These are phyloP conservation scores for Neopelma chrysocephalum DNA, from an alignment of 2,797 vertebrate genomes.

Conservation along the genomic window DNA sequence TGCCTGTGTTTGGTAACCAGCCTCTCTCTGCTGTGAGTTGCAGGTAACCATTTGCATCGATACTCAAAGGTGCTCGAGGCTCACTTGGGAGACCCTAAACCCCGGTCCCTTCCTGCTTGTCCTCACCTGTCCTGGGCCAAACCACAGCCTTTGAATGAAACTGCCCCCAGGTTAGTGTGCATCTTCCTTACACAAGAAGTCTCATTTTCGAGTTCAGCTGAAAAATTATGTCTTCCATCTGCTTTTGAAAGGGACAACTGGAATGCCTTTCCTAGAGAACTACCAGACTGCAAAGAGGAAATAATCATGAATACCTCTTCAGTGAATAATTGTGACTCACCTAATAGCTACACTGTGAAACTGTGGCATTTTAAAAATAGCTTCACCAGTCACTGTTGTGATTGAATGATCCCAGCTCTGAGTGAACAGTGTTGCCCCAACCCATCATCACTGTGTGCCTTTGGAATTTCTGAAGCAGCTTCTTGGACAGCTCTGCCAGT, in stretches of 20 bases:
- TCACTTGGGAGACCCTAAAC: conserved; percentile 92
- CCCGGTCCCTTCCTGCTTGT: conserved; percentile 93
- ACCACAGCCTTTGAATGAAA: conserved; percentile 96
- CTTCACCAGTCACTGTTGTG: neutral
- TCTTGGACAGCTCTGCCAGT: neutral
- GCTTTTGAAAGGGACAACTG: neutral
- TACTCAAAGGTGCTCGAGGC: conserved; percentile 97
- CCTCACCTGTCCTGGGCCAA: conserved; percentile 98
- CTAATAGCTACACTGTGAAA: neutral
- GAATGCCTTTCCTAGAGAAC: conserved; percentile 14
- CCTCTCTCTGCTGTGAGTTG: neutral
- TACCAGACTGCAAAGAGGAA: neutral
- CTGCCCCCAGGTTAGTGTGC: conserved; percentile 88
- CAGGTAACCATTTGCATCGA: conserved; percentile 97
- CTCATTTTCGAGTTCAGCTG: neutral
- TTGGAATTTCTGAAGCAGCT: neutral
- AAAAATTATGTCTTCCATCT: neutral
- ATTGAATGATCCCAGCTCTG: neutral
- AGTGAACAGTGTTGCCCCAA: neutral
- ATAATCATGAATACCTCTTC: neutral
- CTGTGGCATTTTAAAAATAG: neutral
- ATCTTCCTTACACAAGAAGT: neutral
- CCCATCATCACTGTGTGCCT: fast-evolving
- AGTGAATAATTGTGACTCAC: neutral
- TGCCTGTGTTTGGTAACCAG: neutral